phyloP scores from a whole-genome alignment of 2,888 invertebrate genomes.

The Netelia fuscicornis region DNA sequence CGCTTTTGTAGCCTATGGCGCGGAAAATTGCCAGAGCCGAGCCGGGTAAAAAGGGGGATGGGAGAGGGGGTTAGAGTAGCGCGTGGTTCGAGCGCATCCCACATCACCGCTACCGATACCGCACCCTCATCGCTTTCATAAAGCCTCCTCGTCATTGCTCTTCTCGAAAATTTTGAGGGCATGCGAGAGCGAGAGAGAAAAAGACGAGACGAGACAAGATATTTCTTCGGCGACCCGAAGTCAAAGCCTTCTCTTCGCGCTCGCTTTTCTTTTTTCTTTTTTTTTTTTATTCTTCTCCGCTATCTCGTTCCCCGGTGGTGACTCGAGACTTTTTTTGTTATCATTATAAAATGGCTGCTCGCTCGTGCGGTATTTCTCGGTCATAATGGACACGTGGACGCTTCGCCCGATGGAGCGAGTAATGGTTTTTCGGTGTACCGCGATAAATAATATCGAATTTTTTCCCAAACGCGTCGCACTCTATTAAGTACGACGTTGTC shows the following conservation, averaged over 20 bases:
- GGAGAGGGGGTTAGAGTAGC: constrained; percentile 39
- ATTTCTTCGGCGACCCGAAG: constrained; percentile 20
- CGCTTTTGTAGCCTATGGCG: constrained; percentile 68
- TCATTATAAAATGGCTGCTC: constrained; percentile 14
- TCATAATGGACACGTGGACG: constrained; percentile 17
- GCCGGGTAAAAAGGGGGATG: background rate
- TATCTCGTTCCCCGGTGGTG: background rate
- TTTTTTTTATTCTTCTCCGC: background rate
- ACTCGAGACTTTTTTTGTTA: constrained; percentile 19
- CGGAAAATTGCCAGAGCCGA: constrained; percentile 72
- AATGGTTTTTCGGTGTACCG: background rate
- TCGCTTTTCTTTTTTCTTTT: background rate
- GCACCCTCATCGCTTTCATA: constrained; percentile 63
- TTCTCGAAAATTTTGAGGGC: constrained; percentile 52
- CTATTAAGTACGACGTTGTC: too few species aligned
- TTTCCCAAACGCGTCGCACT: background rate
- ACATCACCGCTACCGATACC: constrained; percentile 56
- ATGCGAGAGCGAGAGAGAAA: background rate
- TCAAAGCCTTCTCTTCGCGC: background rate
- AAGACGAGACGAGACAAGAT: constrained; percentile 1
- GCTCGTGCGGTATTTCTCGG: constrained; percentile 14
- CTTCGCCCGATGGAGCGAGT: constrained; percentile 15
- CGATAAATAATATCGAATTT: background rate
- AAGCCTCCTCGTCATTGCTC: constrained; percentile 57
- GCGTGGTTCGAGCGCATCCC: constrained; percentile 22